phyloP scores from a whole-genome alignment of 2,797 vertebrate genomes.

The Sciurus vulgaris region DNA sequence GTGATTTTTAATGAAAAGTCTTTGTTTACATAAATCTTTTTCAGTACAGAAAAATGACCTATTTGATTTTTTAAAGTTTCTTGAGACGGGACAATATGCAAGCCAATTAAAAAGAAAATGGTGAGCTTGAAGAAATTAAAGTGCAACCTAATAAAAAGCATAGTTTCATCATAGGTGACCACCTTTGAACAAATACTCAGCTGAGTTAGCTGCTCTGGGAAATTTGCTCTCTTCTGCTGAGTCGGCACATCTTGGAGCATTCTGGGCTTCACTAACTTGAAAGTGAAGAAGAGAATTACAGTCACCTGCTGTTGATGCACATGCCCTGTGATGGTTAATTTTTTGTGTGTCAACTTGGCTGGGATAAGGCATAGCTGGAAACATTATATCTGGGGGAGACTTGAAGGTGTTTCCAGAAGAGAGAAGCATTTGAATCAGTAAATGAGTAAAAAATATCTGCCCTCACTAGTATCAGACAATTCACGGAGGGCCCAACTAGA shows the following conservation, averaged over 20 bases:
- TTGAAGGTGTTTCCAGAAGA: neutral
- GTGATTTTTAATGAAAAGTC: constrained; percentile 43
- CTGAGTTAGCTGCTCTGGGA: neutral
- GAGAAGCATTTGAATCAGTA: neutral
- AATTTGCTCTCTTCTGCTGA: neutral
- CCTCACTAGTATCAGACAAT: neutral
- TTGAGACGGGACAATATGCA: neutral
- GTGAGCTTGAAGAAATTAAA: neutral
- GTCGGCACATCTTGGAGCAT: neutral
- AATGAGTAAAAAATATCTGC: no score
- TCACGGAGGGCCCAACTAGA: neutral
- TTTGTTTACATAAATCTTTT: constrained; percentile 54
- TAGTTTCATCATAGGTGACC: neutral
- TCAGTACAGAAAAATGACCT: constrained; percentile 3
- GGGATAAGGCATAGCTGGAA: neutral
- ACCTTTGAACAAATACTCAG: neutral
- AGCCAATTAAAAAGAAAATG: constrained; percentile 40
- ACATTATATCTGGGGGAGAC: neutral
- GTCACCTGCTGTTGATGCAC: no score
- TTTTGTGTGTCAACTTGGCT: neutral
- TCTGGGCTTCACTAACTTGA: neutral
- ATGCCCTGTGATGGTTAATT: neutral
- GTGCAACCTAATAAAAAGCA: neutral
- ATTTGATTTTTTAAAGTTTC: constrained; percentile 39
- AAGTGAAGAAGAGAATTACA: neutral